phyloP scores from a whole-genome alignment of 2,888 invertebrate species.

The Vesta saturnalis region DNA sequence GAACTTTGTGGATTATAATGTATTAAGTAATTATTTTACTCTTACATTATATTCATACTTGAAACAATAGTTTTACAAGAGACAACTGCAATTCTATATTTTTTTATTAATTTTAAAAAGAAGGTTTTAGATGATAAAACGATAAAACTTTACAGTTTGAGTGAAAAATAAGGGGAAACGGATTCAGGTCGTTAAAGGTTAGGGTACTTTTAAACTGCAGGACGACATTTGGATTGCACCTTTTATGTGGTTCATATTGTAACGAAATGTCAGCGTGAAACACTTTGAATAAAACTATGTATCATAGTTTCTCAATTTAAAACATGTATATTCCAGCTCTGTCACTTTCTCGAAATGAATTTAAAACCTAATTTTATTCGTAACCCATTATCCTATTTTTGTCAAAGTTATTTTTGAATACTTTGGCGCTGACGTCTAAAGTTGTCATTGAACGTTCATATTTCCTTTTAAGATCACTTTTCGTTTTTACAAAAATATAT shows the following conservation, averaged over 20 bases:
- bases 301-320: too few species aligned
- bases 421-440: background rate
- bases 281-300: too few species aligned
- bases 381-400: background rate
- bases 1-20: background rate
- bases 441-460: background rate
- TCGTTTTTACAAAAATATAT: too few species aligned
- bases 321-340: too few species aligned
- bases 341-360: too few species aligned
- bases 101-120: too few species aligned
- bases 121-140: background rate
- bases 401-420: background rate
- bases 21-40: background rate
- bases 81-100: too few species aligned
- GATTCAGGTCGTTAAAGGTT: background rate
- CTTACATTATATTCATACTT: background rate
- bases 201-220: background rate
- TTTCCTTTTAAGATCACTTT: background rate
- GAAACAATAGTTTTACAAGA: too few species aligned
- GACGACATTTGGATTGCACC: constrained; percentile 1
- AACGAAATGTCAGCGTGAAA: background rate
- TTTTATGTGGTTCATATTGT: background rate
- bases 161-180: background rate
- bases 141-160: background rate
- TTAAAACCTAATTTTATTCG: background rate